Conservation (phyloP, 2,888 invertebrate genomes). For the Sinohyriopsis cumingii region DNA sequence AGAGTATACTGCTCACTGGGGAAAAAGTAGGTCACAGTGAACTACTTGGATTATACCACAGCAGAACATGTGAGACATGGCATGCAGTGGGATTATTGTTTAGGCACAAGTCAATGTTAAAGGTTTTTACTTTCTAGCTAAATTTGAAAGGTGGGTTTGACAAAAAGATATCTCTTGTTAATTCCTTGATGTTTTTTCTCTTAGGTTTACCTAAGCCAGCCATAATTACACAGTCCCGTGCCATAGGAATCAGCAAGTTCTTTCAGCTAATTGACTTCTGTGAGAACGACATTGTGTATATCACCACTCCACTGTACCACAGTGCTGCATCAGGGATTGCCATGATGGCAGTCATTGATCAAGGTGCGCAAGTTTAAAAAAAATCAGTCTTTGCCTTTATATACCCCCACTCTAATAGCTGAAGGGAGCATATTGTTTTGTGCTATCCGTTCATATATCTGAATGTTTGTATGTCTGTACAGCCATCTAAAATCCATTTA, state of each 20-base stretch:
- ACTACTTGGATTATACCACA: too few relatives aligned
- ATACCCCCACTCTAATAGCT: background rate
- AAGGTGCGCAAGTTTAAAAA: constrained; percentile 8
- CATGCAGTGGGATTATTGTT: too few relatives aligned
- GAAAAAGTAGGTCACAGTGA: too few relatives aligned
- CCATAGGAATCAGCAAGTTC: constrained; percentile 16
- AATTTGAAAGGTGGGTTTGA: background rate
- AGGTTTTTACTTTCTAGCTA: background rate
- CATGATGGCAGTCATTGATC: constrained; percentile 63
- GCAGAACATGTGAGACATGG: too few relatives aligned
- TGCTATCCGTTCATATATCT: too few relatives aligned
- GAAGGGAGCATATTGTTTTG: too few relatives aligned
- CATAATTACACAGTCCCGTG: constrained; percentile 86
- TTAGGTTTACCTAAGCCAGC: constrained; percentile 78
- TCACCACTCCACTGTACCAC: constrained; percentile 93
- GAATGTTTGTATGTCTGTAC: too few relatives aligned
- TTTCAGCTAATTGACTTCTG: constrained; percentile 23
- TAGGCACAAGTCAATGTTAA: too few relatives aligned
- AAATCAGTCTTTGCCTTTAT: background rate
- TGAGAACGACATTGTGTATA: constrained; percentile 84
- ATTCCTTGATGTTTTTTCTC: background rate
- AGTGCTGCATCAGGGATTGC: constrained; percentile 91
- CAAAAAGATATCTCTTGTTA: constrained; percentile 2
- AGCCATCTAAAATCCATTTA: too few relatives aligned
- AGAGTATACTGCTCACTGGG: too few relatives aligned